Base-by-base conservation (phyloP, 2,888 invertebrate genomes). In the Caenorhabditis sp. region DNA sequence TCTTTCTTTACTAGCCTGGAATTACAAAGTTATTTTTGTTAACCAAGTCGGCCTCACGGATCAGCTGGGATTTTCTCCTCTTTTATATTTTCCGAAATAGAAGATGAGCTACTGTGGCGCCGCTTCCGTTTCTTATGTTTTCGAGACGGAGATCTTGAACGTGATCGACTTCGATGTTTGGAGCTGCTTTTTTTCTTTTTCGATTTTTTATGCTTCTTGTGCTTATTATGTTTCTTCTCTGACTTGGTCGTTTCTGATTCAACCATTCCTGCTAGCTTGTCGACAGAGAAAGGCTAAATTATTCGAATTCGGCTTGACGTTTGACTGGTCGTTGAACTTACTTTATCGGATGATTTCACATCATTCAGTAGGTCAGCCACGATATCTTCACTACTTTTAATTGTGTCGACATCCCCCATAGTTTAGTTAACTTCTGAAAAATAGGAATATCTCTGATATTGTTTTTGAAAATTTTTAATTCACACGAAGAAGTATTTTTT, bases 341-440 rank as follows among this genome's bases (percentile, higher is more conserved):
- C 73, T 52, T 69, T 31, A 25, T 66, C 66, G 0, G 67, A 69
- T 1, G 60, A 43, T 63, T 74, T 66, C 8, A 74, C 59, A 36
- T 74, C 67, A 25, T 74, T 74, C 7, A 74, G 43, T 17, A 74
- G 63, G 58, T 74, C 73, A 3, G 66, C 69, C 12, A 74, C 63
- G 17, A 74, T 69, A 1, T 58, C 65, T n/a, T 74, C 73, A 59
- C 68, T 68, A 27, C 12, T 66, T 27, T 52, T 67, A 25, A 50
- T 43, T 20, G 43, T 54, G 1, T 31, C 25, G 1, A 31, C 56
- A 54, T 63, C 36, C 7, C 25, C 49, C 53, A 62, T 62, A 27
- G 27, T 23, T 50, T 50, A 10, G 17, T 10, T 50, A 10, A 36
- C 36, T 8, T 17, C 43, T 43, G 43, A 43, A 43, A 43, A 43